These are phyloP conservation scores for Callimorpha dominula DNA, from an alignment of 2,888 invertebrate species.

Conservation along the genomic window DNA sequence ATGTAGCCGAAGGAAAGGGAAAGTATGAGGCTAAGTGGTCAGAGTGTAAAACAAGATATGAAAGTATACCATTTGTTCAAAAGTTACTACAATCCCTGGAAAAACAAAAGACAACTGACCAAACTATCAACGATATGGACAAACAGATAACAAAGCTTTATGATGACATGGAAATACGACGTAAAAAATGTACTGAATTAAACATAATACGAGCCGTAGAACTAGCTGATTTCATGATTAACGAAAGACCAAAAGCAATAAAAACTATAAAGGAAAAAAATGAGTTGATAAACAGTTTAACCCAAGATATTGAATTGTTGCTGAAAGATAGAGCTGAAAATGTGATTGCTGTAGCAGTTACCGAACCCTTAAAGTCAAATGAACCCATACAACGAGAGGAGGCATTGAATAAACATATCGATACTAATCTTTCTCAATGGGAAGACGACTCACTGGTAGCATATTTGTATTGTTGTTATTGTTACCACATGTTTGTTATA, in stretches of 20 bases:
- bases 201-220: conserved; percentile 65
- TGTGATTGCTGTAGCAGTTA: conserved; percentile 11
- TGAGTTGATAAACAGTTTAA: conserved; percentile 51
- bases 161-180: conserved; percentile 59
- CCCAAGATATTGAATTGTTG: conserved; percentile 49
- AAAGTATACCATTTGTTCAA: conserved; percentile 73
- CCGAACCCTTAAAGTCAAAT: conserved; percentile 16
- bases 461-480: not conserved
- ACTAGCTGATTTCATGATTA: conserved; percentile 67
- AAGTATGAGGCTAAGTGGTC: conserved; percentile 75
- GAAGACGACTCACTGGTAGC: conserved; percentile 44
- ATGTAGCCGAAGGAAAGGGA: conserved; percentile 61
- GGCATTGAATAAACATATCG: conserved; percentile 17
- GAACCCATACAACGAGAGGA: conserved; percentile 5
- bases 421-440: conserved; percentile 6
- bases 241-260: conserved; percentile 61
- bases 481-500: conserved; percentile 1
- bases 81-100: conserved; percentile 58
- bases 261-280: conserved; percentile 57
- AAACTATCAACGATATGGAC: conserved; percentile 54
- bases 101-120: conserved; percentile 41
- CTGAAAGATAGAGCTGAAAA: conserved; percentile 23
- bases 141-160: conserved; percentile 54
- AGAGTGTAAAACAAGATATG: conserved; percentile 67
- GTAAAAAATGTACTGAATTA: conserved; percentile 43